These are phyloP conservation scores for Mayetiola destructor DNA, from an alignment of 2,888 invertebrate species.

Conservation along the genomic window DNA sequence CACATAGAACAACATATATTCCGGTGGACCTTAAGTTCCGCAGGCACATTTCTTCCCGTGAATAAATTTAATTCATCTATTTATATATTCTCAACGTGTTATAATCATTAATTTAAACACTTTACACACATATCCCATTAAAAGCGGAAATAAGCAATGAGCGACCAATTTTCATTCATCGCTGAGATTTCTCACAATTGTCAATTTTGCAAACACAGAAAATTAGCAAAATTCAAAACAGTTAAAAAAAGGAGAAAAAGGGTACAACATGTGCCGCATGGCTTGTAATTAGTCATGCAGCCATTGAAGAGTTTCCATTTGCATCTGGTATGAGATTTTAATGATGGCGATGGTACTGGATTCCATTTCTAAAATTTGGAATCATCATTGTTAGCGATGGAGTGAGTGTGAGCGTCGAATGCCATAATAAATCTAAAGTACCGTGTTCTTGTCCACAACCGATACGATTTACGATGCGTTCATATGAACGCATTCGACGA, in stretches of 20 bases:
- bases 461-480: conserved; percentile 11
- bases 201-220: background rate
- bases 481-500: background rate
- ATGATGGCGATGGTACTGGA: background rate
- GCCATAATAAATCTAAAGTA: conserved; percentile 5
- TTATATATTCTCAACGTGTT: too few relatives aligned
- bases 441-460: background rate
- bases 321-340: background rate
- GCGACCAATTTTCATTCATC: too few relatives aligned
- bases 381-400: background rate
- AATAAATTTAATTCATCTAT: too few relatives aligned
- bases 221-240: background rate
- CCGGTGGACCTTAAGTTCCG: too few relatives aligned
- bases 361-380: too few relatives aligned
- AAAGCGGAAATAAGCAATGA: too few relatives aligned
- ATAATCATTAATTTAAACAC: too few relatives aligned
- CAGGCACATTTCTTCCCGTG: too few relatives aligned
- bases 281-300: conserved; percentile 6
- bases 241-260: background rate
- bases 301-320: conserved; percentile 1
- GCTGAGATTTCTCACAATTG: too few relatives aligned
- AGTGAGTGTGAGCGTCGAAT: conserved; percentile 3
- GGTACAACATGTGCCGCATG: background rate
- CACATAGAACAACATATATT: too few relatives aligned
- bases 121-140: too few relatives aligned